Conservation (phyloP, 2,888 invertebrate genomes). For the Desoria tigrina region DNA sequence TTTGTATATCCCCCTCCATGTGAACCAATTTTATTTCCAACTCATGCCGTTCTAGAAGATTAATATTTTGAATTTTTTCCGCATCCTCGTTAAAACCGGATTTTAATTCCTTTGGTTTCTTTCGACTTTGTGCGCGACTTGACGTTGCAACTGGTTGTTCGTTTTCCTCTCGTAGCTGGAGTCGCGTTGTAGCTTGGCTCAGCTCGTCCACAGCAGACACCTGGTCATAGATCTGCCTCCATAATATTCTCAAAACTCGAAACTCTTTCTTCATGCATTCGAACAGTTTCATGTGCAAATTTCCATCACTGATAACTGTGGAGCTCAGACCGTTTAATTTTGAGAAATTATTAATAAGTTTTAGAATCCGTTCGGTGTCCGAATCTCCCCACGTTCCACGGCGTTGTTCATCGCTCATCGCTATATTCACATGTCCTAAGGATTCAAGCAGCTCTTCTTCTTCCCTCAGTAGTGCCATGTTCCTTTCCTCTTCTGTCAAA, state of each 20-base stretch:
- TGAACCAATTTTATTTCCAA: constrained; percentile 44
- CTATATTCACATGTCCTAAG: constrained; percentile 55
- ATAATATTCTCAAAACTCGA: constrained; percentile 58
- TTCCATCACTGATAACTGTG: constrained; percentile 60
- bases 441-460: constrained; percentile 55
- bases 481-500: constrained; percentile 41
- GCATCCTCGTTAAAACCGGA: constrained; percentile 36
- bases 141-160: constrained; percentile 1
- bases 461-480: constrained; percentile 44
- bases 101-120: constrained; percentile 33
- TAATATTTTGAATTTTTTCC: constrained; percentile 45
- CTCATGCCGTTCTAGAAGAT: constrained; percentile 51
- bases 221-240: constrained; percentile 59
- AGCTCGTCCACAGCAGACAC: constrained; percentile 70
- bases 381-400: constrained; percentile 68
- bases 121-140: not conserved
- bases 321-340: constrained; percentile 56
- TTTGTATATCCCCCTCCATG: constrained; percentile 54
- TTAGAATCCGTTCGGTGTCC: constrained; percentile 57
- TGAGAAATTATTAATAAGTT: constrained; percentile 58
- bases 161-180: constrained; percentile 24
- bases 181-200: constrained; percentile 56
- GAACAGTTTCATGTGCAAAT: constrained; percentile 62
- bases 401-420: constrained; percentile 56
- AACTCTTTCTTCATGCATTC: constrained; percentile 69